Percentiles rank a stretch among this genome's conserved stretches.
Conservation (phyloP, 2,888 invertebrate species). For the Hypena proboscidalis region DNA sequence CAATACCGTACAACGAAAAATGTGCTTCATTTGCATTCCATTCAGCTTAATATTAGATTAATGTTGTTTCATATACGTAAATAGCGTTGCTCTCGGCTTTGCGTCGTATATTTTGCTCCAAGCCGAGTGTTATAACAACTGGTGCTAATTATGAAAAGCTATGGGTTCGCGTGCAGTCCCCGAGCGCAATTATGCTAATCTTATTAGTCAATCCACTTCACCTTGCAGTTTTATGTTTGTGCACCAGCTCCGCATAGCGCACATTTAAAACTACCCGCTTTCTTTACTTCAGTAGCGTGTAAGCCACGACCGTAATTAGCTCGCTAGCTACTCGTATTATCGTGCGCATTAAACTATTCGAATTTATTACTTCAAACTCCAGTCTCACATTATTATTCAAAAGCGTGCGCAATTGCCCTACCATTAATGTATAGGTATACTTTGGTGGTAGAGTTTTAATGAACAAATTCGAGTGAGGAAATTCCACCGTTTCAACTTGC, state of each 20-base stretch:
- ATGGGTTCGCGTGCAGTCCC: conserved; percentile 72
- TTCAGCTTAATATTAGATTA: conserved; percentile 28
- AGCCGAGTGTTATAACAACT: conserved; percentile 45
- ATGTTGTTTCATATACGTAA: conserved; percentile 21
- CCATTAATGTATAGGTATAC: not conserved
- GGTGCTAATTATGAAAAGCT: conserved; percentile 77
- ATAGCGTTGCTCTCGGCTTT: conserved; percentile 13
- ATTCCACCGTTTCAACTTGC: too few relatives aligned
- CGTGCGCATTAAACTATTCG: conserved; percentile 38
- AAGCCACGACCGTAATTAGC: conserved; percentile 39
- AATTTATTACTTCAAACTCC: conserved; percentile 31
- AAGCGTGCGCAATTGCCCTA: conserved; percentile 6
- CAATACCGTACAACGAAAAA: conserved; percentile 6
- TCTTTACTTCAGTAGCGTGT: conserved; percentile 42
- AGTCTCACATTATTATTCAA: conserved; percentile 15
- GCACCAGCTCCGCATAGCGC: conserved; percentile 47
- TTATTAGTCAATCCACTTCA: conserved; percentile 80
- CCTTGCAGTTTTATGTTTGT: conserved; percentile 66
- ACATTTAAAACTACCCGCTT: conserved; percentile 31
- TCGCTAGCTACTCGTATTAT: conserved; percentile 27
- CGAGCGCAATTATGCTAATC: conserved; percentile 78
- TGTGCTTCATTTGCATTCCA: conserved; percentile 28
- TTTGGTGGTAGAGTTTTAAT: too few relatives aligned
- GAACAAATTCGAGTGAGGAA: too few relatives aligned
- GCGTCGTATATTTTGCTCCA: conserved; percentile 28